Base-by-base conservation (phyloP, 2,113 vertebrate genomes). In the Rhinogobius similis region DNA sequence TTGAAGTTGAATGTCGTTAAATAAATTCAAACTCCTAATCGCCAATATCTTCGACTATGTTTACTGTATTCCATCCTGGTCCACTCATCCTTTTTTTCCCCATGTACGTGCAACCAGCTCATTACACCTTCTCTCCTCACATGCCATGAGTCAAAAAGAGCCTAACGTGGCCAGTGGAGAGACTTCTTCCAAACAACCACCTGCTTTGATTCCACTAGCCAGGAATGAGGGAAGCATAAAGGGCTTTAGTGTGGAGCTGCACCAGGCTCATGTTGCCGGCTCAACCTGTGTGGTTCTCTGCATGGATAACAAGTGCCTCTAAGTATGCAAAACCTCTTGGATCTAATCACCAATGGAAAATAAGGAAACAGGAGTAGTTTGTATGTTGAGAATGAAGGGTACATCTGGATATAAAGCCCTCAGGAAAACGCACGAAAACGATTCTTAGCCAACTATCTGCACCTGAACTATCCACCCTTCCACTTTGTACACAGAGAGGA, bases 181-280 rank as follows among this genome's bases (percentile, higher is more conserved):
- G 73, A 82, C 75, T 78, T 58, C 55, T 77, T 53, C 56, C 68
- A 44, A 78, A 79, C 68, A 75, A 32, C 53, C 70, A 81, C 70
- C 73, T 75, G 78, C 78, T 79, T 76, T 80, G 72, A 82, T 78
- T 78, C 82, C 82, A 71, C 39, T 55, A 78, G 41, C 43, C 39
- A 43, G 65, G 82, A 74, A 82, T 73, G 76, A 21, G 65, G 79
- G 82, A 81, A 52, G 59, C 67, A 82, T 86, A 82, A 82, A 70
- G 64, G 71, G 58, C 75, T 68, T 76, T 55, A 73, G 63, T 56
- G 53, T 32, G 36, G 55, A 66, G 69, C 39, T 7, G n/a, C 36
- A 73, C 67, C 64, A 68, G 72, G 75, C 70, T 26, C 71, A 67
- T 71, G 46, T 61, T 77, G 74, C 73, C 81, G 80, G 65, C 41